phyloP scores from a whole-genome alignment of 2,888 invertebrate genomes.

The Harpalus rubripes region DNA sequence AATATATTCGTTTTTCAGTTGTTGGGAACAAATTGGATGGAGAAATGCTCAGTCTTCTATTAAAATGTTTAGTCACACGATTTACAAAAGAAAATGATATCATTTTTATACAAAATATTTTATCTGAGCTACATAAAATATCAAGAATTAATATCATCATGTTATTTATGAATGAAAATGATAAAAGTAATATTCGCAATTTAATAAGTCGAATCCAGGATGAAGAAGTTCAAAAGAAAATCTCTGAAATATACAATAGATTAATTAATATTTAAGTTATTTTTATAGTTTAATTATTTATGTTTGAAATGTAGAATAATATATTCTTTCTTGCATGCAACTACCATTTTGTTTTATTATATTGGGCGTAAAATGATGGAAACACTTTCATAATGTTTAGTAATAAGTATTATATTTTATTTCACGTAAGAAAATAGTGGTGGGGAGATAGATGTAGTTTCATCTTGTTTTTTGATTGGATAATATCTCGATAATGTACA shows the following conservation, averaged over 20 bases:
- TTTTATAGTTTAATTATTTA: slow-evolving; percentile 1
- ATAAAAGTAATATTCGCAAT: slow-evolving; percentile 72
- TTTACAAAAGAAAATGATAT: slow-evolving; percentile 74
- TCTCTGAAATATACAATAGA: slow-evolving; percentile 2
- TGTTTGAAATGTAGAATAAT: slow-evolving; percentile 7
- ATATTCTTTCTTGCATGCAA: not conserved
- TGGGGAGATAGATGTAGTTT: too few species aligned
- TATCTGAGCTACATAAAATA: slow-evolving; percentile 73
- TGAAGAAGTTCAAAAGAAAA: slow-evolving; percentile 8
- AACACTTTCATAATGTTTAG: too few species aligned
- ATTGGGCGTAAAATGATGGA: not conserved
- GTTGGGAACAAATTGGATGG: slow-evolving; percentile 77
- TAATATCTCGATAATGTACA: too few species aligned
- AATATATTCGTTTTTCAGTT: slow-evolving; percentile 71
- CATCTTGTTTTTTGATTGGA: too few species aligned
- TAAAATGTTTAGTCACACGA: slow-evolving; percentile 75
- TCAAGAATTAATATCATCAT: slow-evolving; percentile 75
- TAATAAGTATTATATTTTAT: too few species aligned
- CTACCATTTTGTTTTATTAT: not conserved
- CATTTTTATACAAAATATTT: slow-evolving; percentile 71
- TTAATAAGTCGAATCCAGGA: slow-evolving; percentile 67
- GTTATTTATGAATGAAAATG: slow-evolving; percentile 75
- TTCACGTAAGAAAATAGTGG: too few species aligned
- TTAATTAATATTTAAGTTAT: slow-evolving; percentile 19
- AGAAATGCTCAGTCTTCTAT: slow-evolving; percentile 74